These are phyloP conservation scores for Manacus vitellinus DNA, from an alignment of 2,113 vertebrate species.

Conservation along the genomic window DNA sequence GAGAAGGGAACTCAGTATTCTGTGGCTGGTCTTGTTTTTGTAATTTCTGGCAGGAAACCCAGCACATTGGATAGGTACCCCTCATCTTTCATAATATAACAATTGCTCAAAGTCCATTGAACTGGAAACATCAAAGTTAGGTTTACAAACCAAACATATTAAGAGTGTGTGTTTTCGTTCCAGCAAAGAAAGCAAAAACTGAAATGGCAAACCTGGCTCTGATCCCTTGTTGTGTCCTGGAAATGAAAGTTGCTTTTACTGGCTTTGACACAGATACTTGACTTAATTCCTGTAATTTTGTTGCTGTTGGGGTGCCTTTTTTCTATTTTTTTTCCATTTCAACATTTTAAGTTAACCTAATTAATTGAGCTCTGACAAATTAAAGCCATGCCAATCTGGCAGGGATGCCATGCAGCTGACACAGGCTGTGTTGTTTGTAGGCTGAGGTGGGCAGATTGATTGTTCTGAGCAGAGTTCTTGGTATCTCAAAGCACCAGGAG, in stretches of 20 bases:
- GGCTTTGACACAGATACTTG: not conserved
- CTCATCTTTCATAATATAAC: conserved; percentile 13
- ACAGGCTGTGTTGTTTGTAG: not conserved
- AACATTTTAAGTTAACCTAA: not conserved
- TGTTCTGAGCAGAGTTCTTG: not conserved
- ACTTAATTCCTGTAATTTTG: not conserved
- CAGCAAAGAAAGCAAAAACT: conserved; percentile 24
- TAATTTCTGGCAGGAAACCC: conserved; percentile 8
- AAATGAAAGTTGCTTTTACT: conserved; percentile 35
- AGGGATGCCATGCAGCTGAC: not conserved
- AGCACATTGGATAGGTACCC: not conserved
- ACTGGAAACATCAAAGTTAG: conserved; percentile 33
- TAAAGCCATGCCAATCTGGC: not conserved
- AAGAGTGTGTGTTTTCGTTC: not conserved
- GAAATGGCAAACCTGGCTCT: not conserved
- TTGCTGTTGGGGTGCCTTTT: not conserved
- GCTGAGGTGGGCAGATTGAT: not conserved
- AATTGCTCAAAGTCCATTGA: conserved; percentile 25
- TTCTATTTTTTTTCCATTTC: too few relatives aligned
- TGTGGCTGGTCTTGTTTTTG: conserved; percentile 9
- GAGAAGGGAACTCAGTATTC: conserved; percentile 7
- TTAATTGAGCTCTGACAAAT: not conserved
- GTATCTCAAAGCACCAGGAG: not conserved
- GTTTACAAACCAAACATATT: conserved; percentile 37
- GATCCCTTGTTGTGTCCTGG: not conserved